Evolutionary conservation across 2,888 invertebrate species (phyloP), one percentile per base, ranked within the genome.

Genomic region (Cecidostiba fungosa): DNA sequence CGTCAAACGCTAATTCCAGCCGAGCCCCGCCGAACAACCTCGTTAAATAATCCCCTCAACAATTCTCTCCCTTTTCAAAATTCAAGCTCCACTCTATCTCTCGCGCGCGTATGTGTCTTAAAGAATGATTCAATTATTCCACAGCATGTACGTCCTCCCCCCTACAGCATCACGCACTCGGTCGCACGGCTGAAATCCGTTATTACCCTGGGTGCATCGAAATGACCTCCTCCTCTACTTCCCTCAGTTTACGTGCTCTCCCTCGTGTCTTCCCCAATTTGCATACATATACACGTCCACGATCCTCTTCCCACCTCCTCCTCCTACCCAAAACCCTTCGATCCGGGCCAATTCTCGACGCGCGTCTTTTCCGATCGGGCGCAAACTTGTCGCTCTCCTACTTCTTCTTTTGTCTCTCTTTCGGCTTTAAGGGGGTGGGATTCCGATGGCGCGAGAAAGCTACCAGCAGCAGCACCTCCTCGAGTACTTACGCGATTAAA

Each of bases 401-500:
- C 36, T 29, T 89, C 82, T 78, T 43, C 32, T 66, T 69, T 43
- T 62, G 23, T 69, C 79, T 50, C 66, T 70, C 70, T 79, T 72
- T 72, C 59, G 54, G 59, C 29, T 29, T 62, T 39, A 39, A 36
- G 70, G 47, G 36, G 47, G 59, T 23, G 66, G 47, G 29, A 29
- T 10, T 14, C 23, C 62, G 14, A 23, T 77, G 74, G 79, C 82
- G 79, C 87, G 87, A 88, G 87, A 88, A 86, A 88, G 85, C 88
- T 87, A 86, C 85, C 87, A 82, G 26, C 43, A 23, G 12, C 73
- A 4, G 19, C 32, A 43, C 50, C 26, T 87, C 79, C 78, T 73
- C 87, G 87, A 87, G 84, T 89, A 89, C 91, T 90, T 90, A 90
- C 90, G 88, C 92, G 91, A 92, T 92, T 91, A 91, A 92, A 92